Base-by-base conservation (phyloP, 2,797 vertebrate genomes). In the Lithobates sylvaticus region DNA sequence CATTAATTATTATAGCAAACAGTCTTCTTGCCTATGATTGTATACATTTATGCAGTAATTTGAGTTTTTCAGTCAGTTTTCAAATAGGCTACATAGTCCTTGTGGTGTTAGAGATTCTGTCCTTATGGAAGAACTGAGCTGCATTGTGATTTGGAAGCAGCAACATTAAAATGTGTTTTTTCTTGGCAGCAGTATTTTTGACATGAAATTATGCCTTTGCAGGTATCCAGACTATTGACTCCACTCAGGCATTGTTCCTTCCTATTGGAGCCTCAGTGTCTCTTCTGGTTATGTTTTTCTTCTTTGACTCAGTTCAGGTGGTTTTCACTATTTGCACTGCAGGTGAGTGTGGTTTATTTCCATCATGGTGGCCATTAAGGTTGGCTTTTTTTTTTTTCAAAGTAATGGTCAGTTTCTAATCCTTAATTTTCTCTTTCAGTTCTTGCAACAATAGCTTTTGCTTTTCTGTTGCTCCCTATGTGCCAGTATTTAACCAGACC, bases 261-360 rank as follows among this genome's bases (percentile, higher is more conserved):
- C 98, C 98, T 0, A 98, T 99, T 71, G 98, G 98, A 90, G 98
- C 98, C 0, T 99, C 98, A 0, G 98, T 99, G 81, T 99, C 98
- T 88, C 97, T 99, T 89, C 95, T 99, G 72, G 98, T 99, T 89
- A 99, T 99, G 98, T 99, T 99, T 95, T 99, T 99, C 96, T 99
- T 99, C 96, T 99, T 99, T 67, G 98, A 99, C 92, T 99, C 98
- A 0, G 98, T 99, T 93, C 98, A 99, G 92, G 98, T 99, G 92
- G 98, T 99, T 93, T 99, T 99, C 91, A 99, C 98, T 92, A 99
- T 99, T 95, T 99, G 98, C 95, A 99, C 98, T 91, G 98, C 98
- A 97, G 98, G 98, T 99, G 94, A 94, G 27, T 88, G 6, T 8
- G 5, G 64, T 86, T 32, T 75, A 88, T 42, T 85, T 89, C 36